Evolutionary conservation across 2,797 vertebrate genomes (phyloP).

Genomic region (Eulemur mongoz): DNA sequence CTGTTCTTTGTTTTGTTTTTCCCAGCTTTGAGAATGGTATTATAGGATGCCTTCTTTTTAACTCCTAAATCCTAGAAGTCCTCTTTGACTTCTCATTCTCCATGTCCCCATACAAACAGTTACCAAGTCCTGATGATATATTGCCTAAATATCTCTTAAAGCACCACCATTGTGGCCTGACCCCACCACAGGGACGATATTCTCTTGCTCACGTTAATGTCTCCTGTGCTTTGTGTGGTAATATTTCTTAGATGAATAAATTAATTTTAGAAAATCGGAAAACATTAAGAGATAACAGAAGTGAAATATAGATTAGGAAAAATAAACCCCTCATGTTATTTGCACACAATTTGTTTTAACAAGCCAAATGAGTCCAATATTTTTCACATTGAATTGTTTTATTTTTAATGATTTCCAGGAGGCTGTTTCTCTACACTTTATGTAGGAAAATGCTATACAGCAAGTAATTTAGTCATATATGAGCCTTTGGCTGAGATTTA

Average conservation of each 20-base stretch:
- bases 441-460: neutral
- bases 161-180: neutral
- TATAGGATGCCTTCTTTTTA: neutral
- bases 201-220: neutral
- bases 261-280: constrained; percentile 38
- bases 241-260: neutral
- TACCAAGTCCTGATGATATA: neutral
- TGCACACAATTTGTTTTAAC: constrained; percentile 42
- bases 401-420: constrained; percentile 57
- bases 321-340: neutral
- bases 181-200: no score
- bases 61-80: neutral
- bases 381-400: constrained; percentile 46
- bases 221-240: neutral
- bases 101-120: neutral
- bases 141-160: neutral
- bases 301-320: neutral
- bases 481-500: constrained; percentile 22
- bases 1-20: neutral
- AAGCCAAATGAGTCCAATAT: constrained; percentile 38
- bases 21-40: neutral
- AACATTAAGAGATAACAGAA: neutral
- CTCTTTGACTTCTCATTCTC: neutral
- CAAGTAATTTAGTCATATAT: constrained; percentile 11
- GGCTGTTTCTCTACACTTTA: constrained; percentile 20